A percentile compares a stretch with the other conserved stretches of the same genome.
Evolutionary conservation across 2,888 invertebrate genomes (phyloP).

Genomic region (Polymixis lichenea): DNA sequence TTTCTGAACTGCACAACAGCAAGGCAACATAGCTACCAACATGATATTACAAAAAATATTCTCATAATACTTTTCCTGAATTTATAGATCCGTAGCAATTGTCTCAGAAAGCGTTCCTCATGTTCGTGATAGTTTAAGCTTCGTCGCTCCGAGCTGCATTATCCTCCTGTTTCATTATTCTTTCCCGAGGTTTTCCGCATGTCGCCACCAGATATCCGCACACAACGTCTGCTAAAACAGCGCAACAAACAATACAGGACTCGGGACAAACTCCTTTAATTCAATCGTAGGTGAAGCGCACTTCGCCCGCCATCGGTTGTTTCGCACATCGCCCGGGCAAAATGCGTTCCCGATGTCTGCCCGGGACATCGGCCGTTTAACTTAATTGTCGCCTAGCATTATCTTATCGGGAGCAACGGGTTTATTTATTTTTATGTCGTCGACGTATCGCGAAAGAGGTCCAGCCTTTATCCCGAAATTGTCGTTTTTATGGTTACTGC

Average conservation of each 20-base stretch:
- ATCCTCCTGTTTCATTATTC: conserved; percentile 43
- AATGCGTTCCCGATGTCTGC: conserved; percentile 71
- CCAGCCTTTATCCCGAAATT: conserved; percentile 69
- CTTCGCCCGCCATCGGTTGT: conserved; percentile 51
- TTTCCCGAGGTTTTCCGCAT: conserved; percentile 26
- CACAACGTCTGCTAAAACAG: conserved; percentile 10
- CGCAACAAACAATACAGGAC: conserved; percentile 39
- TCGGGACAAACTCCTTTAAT: conserved; percentile 62
- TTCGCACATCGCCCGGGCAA: conserved; percentile 65
- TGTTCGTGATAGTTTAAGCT: conserved; percentile 18
- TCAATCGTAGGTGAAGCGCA: conserved; percentile 57
- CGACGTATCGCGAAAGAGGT: conserved; percentile 69
- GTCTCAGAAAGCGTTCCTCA: conserved; percentile 1
- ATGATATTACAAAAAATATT: neutral
- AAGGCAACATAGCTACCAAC: neutral
- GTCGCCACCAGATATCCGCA: conserved; percentile 43
- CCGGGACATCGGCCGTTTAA: conserved; percentile 69
- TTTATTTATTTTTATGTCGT: conserved; percentile 73
- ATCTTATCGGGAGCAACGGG: conserved; percentile 73
- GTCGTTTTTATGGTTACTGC: conserved; percentile 69
- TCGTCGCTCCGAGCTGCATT: conserved; percentile 12
- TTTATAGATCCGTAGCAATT: conserved; percentile 3
- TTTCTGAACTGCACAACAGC: too few relatives aligned
- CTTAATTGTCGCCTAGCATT: conserved; percentile 77
- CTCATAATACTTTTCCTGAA: neutral